Evolutionary conservation across 2,888 invertebrate species (phyloP), one percentile per base, ranked within the genome.

Genomic region (Drosophila phalerata): DNA sequence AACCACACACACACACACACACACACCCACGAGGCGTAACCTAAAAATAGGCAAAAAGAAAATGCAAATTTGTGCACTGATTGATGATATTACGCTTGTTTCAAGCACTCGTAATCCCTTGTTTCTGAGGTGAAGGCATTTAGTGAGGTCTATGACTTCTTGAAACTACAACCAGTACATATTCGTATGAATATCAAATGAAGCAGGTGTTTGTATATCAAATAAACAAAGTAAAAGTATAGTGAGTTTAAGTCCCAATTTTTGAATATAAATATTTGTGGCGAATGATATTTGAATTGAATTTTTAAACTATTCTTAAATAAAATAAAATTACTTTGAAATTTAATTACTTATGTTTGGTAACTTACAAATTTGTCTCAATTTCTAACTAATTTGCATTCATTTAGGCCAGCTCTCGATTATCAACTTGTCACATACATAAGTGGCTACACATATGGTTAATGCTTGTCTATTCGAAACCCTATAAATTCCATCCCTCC

Each of bases 31-130:
- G 1, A 1, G 52, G 13, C 42, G 48, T 32, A 15, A 5, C 52
- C 56, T 66, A 66, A 68, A 80, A 80, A 69, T 83, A 76, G 78
- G 40, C 69, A 53, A 77, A 42, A 56, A n/a, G 51, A 32, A 66
- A 73, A 82, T 85, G 80, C 77, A 74, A 80, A 85, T 86, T 73
- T 84, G 69, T 74, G 71, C 85, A 85, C 89, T 89, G 89, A 85
- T 85, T 89, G 81, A 85, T 85, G 85, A 87, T 66, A 84, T 81
- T 79, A 64, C 62, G 55, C 73, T 69, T 69, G 84, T 72, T 74
- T 51, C 48, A 45, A 51, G 32, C 42, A 56, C 34, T 37, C 57
- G 47, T 38, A 42, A 62, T n/a, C 28, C 15, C 28, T 25, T 22
- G n/a, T 6, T 22, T 6, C 5, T 30, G 6, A 1, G 3, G 17